Conservation (phyloP, 2,888 invertebrate species). For the Oscheius onirici region DNA sequence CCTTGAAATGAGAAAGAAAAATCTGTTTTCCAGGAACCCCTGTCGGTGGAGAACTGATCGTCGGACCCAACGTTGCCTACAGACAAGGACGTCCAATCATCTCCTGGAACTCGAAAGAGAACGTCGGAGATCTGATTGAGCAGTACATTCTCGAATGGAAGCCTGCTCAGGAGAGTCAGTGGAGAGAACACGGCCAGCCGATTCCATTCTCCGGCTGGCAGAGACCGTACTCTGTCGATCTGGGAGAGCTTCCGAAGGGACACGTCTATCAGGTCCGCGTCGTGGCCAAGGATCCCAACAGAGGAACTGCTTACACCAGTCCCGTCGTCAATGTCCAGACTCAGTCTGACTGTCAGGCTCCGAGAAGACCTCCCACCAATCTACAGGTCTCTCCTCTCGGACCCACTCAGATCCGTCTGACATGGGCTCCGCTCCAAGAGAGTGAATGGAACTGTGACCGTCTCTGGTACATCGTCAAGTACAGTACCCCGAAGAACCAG, state of each 20-base stretch:
- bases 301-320: conserved; percentile 65
- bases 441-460: conserved; percentile 71
- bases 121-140: conserved; percentile 65
- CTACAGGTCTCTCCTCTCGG: conserved; percentile 65
- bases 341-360: conserved; percentile 59
- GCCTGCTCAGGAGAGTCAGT: conserved; percentile 56
- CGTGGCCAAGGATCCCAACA: conserved; percentile 61
- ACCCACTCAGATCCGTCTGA: conserved; percentile 69
- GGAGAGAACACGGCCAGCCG: conserved; percentile 65
- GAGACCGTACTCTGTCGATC: conserved; percentile 67
- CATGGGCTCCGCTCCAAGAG: conserved; percentile 70
- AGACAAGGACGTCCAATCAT: conserved; percentile 64
- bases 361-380: conserved; percentile 62
- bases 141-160: conserved; percentile 68
- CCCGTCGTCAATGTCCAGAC: conserved; percentile 65
- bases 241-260: conserved; percentile 67
- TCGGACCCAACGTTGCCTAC: conserved; percentile 66
- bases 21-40: conserved; percentile 40
- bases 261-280: conserved; percentile 61
- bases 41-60: conserved; percentile 66
- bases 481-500: conserved; percentile 57
- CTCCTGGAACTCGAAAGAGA: conserved; percentile 66
- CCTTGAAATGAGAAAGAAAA: no score
- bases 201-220: conserved; percentile 69
- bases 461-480: conserved; percentile 71